phyloP scores from a whole-genome alignment of 1,140 invertebrate species.

The Drosophila hydei region DNA sequence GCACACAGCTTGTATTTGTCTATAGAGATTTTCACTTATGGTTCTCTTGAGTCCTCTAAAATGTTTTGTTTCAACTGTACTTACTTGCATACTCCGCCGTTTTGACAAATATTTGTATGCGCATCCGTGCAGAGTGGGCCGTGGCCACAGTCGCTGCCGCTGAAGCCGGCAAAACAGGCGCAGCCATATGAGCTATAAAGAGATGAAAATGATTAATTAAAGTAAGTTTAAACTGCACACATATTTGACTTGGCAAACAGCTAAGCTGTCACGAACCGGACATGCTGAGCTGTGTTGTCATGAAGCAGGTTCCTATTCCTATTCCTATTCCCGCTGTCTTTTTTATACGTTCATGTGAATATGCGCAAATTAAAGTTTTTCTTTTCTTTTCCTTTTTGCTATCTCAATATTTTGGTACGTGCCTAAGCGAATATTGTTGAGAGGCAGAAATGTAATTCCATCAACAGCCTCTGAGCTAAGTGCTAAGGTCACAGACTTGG shows the following conservation, averaged over 20 bases:
- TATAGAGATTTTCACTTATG: too few species aligned
- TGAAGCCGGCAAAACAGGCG: conserved; percentile 90
- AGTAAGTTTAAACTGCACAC: conserved; percentile 11
- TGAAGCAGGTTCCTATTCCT: conserved; percentile 21
- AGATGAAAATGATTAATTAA: conserved; percentile 53
- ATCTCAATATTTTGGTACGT: conserved; percentile 42
- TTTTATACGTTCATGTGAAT: conserved; percentile 11
- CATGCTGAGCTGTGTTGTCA: background rate
- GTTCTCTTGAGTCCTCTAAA: too few species aligned
- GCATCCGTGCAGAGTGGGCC: conserved; percentile 89
- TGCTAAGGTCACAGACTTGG: conserved; percentile 44
- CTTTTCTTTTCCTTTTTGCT: conserved; percentile 6
- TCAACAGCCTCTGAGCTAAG: conserved; percentile 34
- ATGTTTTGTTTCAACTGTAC: conserved; percentile 46
- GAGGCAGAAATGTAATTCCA: background rate
- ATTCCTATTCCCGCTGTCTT: background rate
- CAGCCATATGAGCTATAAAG: conserved; percentile 87
- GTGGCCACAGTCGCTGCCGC: conserved; percentile 88
- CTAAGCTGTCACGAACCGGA: conserved; percentile 43
- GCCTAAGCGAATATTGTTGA: conserved; percentile 34
- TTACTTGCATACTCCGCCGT: conserved; percentile 91
- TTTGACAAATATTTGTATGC: conserved; percentile 88
- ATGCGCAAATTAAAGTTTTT: background rate
- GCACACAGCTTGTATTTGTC: too few species aligned
- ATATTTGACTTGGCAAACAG: background rate